A percentile compares a stretch with the other conserved stretches of the same genome.
Conservation (phyloP, 2,113 vertebrate species). For the Lichenostomus cassidix region DNA sequence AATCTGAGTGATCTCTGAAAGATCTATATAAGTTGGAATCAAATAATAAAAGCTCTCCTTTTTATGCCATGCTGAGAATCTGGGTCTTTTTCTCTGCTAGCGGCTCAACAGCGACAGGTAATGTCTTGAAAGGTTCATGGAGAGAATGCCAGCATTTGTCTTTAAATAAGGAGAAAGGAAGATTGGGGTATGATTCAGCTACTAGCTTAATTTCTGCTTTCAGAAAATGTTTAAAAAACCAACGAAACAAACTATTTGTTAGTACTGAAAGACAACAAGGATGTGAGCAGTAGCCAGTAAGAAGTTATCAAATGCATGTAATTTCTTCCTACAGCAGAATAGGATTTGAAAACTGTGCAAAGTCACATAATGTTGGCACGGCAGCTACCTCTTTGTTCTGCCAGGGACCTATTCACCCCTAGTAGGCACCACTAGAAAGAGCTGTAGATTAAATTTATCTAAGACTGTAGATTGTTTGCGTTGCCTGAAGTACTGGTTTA, state of each 20-base stretch:
- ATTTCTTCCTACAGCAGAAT: neutral
- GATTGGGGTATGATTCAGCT: neutral
- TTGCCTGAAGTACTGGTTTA: neutral
- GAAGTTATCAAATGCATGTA: neutral
- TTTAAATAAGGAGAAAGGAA: neutral
- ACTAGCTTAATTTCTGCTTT: neutral
- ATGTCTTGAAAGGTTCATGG: neutral
- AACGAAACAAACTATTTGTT: neutral
- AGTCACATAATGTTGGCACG: neutral
- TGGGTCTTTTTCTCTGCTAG: too few species aligned
- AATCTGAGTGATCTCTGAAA: too few species aligned
- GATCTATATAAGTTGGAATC: too few species aligned
- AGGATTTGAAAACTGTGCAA: neutral
- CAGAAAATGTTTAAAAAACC: neutral
- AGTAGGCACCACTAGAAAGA: neutral
- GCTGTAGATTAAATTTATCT: neutral
- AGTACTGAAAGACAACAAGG: neutral
- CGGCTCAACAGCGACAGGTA: too few species aligned
- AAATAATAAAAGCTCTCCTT: too few species aligned
- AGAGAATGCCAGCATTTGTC: neutral
- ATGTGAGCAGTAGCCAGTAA: neutral
- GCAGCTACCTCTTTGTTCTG: neutral
- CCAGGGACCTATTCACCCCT: neutral
- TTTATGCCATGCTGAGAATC: too few species aligned
- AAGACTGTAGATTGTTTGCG: neutral